These are phyloP conservation scores for Callionymus lyra DNA, from an alignment of 2,113 vertebrate genomes.

Conservation along the genomic window DNA sequence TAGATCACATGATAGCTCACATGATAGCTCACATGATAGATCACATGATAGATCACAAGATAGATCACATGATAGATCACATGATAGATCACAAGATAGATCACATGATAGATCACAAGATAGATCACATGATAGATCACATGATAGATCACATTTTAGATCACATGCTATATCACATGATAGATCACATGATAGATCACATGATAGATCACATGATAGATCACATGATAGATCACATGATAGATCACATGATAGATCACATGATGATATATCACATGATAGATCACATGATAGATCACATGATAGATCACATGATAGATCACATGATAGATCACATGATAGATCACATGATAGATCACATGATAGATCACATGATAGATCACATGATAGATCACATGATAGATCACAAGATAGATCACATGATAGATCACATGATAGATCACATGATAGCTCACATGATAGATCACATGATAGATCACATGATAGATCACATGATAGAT, in stretches of 20 bases:
- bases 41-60: not conserved
- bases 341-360: not conserved
- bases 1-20: too few relatives aligned
- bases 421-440: not conserved
- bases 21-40: too few relatives aligned
- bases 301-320: not conserved
- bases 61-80: not conserved
- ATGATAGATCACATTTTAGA: too few relatives aligned
- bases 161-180: too few relatives aligned
- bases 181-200: not conserved
- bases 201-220: not conserved
- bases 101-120: not conserved
- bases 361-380: not conserved
- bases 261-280: conserved; percentile 27
- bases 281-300: not conserved
- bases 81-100: not conserved
- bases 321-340: not conserved
- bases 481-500: not conserved
- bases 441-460: too few relatives aligned
- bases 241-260: not conserved
- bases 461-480: not conserved
- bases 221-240: not conserved
- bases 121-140: not conserved
- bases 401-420: too few relatives aligned
- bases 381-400: not conserved